Conservation (phyloP, 2,113 vertebrate genomes). For the Illadopsis cleaveri region DNA sequence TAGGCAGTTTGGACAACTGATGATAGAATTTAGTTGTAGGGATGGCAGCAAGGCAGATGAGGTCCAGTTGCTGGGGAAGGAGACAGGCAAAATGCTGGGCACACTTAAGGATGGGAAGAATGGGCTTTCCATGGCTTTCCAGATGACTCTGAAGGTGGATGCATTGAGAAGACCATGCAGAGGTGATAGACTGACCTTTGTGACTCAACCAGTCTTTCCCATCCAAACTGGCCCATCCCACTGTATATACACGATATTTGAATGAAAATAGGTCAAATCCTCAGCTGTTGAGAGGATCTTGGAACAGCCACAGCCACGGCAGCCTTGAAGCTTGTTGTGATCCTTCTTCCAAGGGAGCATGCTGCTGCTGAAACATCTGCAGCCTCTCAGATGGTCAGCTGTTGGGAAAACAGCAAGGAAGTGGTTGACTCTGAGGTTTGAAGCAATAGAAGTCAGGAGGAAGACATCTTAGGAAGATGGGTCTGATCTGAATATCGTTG, state of each 20-base stretch:
- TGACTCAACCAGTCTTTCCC: fast-evolving
- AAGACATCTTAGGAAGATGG: not conserved
- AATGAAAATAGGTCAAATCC: not conserved
- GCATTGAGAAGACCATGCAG: not conserved
- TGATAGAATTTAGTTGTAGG: not conserved
- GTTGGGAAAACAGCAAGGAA: not conserved
- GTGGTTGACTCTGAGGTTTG: not conserved
- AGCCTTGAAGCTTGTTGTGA: not conserved
- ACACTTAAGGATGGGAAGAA: not conserved
- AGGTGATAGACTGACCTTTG: not conserved
- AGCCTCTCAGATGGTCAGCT: not conserved
- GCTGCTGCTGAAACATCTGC: not conserved
- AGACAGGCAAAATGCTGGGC: not conserved
- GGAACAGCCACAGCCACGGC: not conserved
- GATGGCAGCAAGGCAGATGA: not conserved
- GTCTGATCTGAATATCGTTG: not conserved
- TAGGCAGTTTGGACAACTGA: not conserved
- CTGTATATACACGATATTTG: not conserved
- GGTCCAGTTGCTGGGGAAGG: not conserved
- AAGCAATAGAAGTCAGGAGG: not conserved
- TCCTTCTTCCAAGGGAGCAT: not conserved
- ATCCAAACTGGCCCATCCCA: not conserved
- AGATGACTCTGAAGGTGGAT: not conserved
- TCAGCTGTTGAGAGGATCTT: not conserved
- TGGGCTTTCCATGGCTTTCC: not conserved